Conservation (phyloP, 2,888 invertebrate species). For the Siphlonurus alternatus region DNA sequence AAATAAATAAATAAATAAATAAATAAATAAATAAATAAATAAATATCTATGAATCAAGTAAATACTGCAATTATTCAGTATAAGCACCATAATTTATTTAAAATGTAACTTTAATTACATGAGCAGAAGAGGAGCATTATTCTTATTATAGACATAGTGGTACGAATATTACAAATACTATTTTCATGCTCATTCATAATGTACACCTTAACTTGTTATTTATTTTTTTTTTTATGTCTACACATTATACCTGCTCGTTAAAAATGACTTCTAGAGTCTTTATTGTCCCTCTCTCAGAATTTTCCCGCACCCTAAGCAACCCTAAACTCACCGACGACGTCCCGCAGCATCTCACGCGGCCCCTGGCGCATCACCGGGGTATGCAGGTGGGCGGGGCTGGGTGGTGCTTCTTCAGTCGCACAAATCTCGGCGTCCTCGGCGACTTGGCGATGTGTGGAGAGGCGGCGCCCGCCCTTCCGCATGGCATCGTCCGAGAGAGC, state of each 20-base stretch:
- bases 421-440: slow-evolving; percentile 17
- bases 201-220: background rate
- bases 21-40: background rate
- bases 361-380: slow-evolving; percentile 33
- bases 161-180: too few species aligned
- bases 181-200: too few species aligned
- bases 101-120: too few species aligned
- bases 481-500: slow-evolving; percentile 27
- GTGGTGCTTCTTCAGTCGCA: background rate
- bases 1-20: background rate
- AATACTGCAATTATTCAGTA: background rate
- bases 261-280: too few species aligned
- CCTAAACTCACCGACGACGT: slow-evolving; percentile 34
- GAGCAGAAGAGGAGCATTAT: too few species aligned
- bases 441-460: slow-evolving; percentile 15
- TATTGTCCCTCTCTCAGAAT: too few species aligned
- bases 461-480: slow-evolving; percentile 28
- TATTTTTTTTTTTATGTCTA: background rate
- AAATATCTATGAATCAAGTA: background rate
- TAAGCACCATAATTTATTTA: background rate
- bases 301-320: too few species aligned
- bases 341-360: slow-evolving; percentile 40
- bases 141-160: too few species aligned
- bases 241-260: too few species aligned
- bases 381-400: slow-evolving; percentile 10